Percentiles rank a stretch among this genome's conserved stretches.
These are phyloP conservation scores for Tetranychus urticae DNA, from an alignment of 1,140 invertebrate genomes.

Conservation along the genomic window DNA sequence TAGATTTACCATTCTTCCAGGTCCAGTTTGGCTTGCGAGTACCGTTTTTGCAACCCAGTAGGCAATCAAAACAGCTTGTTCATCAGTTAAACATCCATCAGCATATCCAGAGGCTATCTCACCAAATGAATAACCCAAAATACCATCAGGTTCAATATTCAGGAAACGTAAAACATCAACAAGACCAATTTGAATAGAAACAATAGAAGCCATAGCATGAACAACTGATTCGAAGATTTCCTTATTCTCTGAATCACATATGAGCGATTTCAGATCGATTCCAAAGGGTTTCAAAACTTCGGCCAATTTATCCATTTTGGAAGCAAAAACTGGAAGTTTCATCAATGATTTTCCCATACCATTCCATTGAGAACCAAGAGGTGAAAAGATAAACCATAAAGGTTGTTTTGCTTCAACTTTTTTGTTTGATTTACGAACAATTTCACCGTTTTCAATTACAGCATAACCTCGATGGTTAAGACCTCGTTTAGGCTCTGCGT, in stretches of 20 bases:
- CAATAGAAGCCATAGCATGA: conserved; percentile 73
- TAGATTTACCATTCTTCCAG: conserved; percentile 56
- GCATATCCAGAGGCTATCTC: conserved; percentile 90
- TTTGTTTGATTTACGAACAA: background rate
- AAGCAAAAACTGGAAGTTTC: conserved; percentile 45
- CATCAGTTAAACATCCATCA: conserved; percentile 68
- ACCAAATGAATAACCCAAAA: conserved; percentile 84
- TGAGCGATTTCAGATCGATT: conserved; percentile 51
- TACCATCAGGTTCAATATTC: conserved; percentile 63
- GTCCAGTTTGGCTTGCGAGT: conserved; percentile 28
- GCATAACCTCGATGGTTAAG: background rate
- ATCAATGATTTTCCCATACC: conserved; percentile 72
- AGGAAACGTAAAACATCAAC: conserved; percentile 55
- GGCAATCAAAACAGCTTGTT: conserved; percentile 62
- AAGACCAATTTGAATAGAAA: conserved; percentile 77
- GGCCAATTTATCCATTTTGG: conserved; percentile 45
- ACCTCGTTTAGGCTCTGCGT: background rate
- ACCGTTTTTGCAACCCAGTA: conserved; percentile 73
- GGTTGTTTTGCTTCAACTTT: background rate
- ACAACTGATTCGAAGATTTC: conserved; percentile 57
- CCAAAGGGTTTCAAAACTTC: conserved; percentile 45
- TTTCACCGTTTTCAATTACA: background rate
- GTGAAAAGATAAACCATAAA: conserved; percentile 62
- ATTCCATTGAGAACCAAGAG: conserved; percentile 88
- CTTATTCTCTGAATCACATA: conserved; percentile 43